Evolutionary conservation across 2,113 vertebrate species (phyloP).

Genomic region (Phylloscopus trochiloides): DNA sequence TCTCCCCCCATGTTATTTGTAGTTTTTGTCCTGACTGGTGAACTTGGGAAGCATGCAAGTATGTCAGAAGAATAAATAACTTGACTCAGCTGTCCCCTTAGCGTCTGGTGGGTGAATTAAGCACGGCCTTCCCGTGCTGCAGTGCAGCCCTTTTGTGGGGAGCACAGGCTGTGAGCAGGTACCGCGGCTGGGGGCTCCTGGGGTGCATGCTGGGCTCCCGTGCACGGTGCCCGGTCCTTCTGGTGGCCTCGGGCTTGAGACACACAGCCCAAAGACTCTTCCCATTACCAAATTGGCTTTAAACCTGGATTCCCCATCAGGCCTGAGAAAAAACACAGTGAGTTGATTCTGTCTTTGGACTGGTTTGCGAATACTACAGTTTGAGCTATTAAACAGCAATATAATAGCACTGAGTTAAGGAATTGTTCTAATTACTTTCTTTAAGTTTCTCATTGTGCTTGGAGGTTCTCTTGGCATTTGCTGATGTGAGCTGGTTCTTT

Average conservation of each 20-base stretch:
- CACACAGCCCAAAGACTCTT: not conserved
- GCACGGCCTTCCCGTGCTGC: fast-evolving
- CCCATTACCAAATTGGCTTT: not conserved
- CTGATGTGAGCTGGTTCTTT: not conserved
- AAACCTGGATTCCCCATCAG: not conserved
- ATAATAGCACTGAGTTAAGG: not conserved
- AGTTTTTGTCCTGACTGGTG: not conserved
- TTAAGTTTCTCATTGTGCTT: not conserved
- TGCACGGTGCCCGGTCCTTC: not conserved
- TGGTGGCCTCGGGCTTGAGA: not conserved
- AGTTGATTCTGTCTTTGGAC: not conserved
- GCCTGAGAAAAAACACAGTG: fast-evolving
- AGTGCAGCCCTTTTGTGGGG: fast-evolving
- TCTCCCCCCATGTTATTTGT: not conserved
- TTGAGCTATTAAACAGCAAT: not conserved
- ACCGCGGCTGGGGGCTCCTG: fast-evolving
- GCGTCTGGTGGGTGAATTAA: not conserved
- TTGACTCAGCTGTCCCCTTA: not conserved
- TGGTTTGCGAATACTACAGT: not conserved
- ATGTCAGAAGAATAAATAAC: not conserved
- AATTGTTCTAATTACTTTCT: not conserved
- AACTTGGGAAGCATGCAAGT: not conserved
- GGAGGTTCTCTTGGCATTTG: not conserved
- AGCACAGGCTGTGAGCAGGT: not conserved
- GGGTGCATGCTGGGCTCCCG: not conserved